phyloP scores from a whole-genome alignment of 2,797 vertebrate species.

The Protosalanx chinensis region DNA sequence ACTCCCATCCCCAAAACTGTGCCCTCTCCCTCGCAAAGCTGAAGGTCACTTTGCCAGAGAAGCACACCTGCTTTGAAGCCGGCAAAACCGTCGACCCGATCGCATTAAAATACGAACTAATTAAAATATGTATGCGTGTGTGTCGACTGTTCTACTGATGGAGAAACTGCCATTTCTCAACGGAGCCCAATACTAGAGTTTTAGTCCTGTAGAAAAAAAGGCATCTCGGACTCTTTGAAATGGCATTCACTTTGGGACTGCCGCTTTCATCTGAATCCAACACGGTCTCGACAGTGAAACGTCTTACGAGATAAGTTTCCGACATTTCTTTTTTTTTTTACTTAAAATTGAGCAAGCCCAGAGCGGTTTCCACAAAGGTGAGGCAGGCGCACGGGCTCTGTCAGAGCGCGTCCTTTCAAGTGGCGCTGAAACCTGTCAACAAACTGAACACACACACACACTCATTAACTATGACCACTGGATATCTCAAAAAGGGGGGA shows the following conservation, averaged over 20 bases:
- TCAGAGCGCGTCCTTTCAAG: constrained; percentile 87
- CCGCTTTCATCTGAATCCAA: constrained; percentile 46
- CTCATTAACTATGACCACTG: constrained; percentile 26
- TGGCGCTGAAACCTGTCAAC: constrained; percentile 89
- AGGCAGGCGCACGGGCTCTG: constrained; percentile 91
- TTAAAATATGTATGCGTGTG: constrained; percentile 66
- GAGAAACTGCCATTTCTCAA: not conserved
- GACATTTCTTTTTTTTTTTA: constrained; percentile 72
- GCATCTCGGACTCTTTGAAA: constrained; percentile 40
- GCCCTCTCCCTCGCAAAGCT: constrained; percentile 49
- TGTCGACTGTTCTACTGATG: constrained; percentile 54
- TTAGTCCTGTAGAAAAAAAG: constrained; percentile 49
- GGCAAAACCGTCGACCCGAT: constrained; percentile 56
- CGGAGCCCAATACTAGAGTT: constrained; percentile 18
- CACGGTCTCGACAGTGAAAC: constrained; percentile 46
- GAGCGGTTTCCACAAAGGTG: constrained; percentile 98
- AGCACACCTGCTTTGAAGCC: constrained; percentile 57
- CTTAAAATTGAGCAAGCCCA: constrained; percentile 98
- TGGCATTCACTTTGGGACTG: constrained; percentile 14
- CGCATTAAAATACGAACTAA: constrained; percentile 60
- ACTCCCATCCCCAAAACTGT: constrained; percentile 54
- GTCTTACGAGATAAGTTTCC: constrained; percentile 61
- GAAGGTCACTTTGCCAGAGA: constrained; percentile 57
- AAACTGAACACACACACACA: constrained; percentile 76
- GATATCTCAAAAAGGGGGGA: constrained; percentile 35